Base-by-base conservation (phyloP, 1,140 invertebrate species). In the Hetaerina americana region DNA sequence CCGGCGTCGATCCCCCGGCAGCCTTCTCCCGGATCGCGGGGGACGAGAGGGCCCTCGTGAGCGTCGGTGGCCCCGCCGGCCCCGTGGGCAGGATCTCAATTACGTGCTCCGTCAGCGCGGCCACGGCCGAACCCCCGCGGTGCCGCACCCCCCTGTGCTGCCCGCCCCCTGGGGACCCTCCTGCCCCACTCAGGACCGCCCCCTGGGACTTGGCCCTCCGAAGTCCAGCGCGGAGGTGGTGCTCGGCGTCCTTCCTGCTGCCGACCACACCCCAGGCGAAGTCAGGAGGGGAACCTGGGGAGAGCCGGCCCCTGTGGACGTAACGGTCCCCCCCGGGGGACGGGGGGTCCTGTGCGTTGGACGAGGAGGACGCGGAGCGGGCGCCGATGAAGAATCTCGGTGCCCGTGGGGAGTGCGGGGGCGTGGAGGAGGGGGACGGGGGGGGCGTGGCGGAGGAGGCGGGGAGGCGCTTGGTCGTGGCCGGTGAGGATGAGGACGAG, bases 401-500 rank as follows among this genome's bases (percentile, higher is more conserved):
- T n/a, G n/a, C n/a, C n/a, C n/a, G 22, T 57, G 40, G 2, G 40
- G 40, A 2, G 40, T 10, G 40, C 2, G 22, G 40, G 40, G 22
- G 2, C 40, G 40, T 12, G 2, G 40, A 57, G 2, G 40, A 57
- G 40, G 40, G 40, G 1, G 40, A 57, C 2, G 40, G 40, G 1
- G 40, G 40, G 10, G 40, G 40, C 10, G 40, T 57, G 1, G 22
- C 40, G 22, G 40, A 57, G 10, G 40, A 57, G 40, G 40, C 15
- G 15, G 40, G 40, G 15, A 57, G 40, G 10, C 40, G 40, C n/a
- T n/a, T n/a, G n/a, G 40, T 57, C 40, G 3, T 57, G 40, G 2
- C 40, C 10, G 10, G 40, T 57, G 40, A n/a, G 5, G 70, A 71
- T 66, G 80, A 78, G 70, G 78, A 77, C 69, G 76, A 77, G 10